Conservation (phyloP, 2,113 vertebrate genomes). For the Corythornis vintsioides region DNA sequence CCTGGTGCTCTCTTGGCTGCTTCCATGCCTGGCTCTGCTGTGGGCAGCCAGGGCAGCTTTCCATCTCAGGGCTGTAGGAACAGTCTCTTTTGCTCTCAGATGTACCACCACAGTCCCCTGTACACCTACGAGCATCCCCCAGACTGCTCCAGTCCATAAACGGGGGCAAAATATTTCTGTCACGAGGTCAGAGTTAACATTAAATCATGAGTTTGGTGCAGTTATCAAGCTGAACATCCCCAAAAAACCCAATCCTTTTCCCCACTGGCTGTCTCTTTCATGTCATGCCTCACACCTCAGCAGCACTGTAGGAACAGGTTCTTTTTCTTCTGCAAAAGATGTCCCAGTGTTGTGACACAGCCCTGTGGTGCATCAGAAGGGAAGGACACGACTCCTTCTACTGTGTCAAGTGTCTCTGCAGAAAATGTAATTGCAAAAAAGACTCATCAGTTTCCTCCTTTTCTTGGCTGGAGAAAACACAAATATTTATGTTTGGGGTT, state of each 20-base stretch:
- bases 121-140: fast-evolving
- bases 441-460: neutral
- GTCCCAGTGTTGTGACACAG: neutral
- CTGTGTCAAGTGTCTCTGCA: neutral
- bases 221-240: neutral
- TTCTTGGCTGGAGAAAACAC: neutral
- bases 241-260: neutral
- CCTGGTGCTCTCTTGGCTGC: too few relatives aligned
- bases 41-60: neutral
- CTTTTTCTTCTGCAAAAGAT: neutral
- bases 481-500: neutral
- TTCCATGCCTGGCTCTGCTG: too few relatives aligned
- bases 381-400: neutral
- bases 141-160: neutral
- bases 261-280: neutral
- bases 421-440: neutral
- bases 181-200: fast-evolving
- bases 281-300: neutral
- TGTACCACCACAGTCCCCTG: neutral
- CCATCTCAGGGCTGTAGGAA: neutral
- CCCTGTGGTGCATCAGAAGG: neutral
- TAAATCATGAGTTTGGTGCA: too few relatives aligned
- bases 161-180: neutral
- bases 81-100: neutral
- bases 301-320: neutral